Conservation (phyloP, 2,797 vertebrate genomes). For the Nasua narica region DNA sequence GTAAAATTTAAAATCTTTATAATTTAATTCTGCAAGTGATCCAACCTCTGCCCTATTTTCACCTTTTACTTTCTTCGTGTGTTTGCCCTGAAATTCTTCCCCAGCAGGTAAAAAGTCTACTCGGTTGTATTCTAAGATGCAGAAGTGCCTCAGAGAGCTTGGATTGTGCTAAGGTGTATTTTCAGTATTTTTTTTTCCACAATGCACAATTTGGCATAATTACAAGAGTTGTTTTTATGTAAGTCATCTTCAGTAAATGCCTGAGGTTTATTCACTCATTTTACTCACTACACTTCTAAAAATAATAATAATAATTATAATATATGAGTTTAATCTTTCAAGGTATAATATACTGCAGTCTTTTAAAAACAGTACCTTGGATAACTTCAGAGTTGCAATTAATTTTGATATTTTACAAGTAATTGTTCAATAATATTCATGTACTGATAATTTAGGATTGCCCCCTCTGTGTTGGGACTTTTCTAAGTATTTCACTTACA, state of each 20-base stretch:
- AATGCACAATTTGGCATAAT: background rate
- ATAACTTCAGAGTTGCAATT: background rate
- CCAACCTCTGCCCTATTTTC: background rate
- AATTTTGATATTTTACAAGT: background rate
- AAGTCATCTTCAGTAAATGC: background rate
- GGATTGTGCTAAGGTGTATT: background rate
- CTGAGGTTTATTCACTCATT: background rate
- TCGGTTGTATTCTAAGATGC: background rate
- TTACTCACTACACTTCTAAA: background rate
- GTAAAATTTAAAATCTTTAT: background rate
- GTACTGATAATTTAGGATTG: background rate
- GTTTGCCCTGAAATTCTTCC: background rate
- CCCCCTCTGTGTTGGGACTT: background rate
- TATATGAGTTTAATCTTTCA: background rate
- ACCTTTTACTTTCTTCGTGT: background rate
- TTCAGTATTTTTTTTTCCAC: background rate
- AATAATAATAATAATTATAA: background rate
- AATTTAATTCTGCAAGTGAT: background rate
- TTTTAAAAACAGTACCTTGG: background rate
- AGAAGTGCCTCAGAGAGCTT: background rate
- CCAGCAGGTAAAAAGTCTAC: background rate
- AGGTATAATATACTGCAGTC: background rate
- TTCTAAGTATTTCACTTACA: background rate
- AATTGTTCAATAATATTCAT: background rate
- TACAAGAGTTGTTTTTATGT: background rate